Percentiles rank a stretch among this genome's conserved stretches.
Conservation (phyloP, 2,888 invertebrate species). For the Cotesia congregata region DNA sequence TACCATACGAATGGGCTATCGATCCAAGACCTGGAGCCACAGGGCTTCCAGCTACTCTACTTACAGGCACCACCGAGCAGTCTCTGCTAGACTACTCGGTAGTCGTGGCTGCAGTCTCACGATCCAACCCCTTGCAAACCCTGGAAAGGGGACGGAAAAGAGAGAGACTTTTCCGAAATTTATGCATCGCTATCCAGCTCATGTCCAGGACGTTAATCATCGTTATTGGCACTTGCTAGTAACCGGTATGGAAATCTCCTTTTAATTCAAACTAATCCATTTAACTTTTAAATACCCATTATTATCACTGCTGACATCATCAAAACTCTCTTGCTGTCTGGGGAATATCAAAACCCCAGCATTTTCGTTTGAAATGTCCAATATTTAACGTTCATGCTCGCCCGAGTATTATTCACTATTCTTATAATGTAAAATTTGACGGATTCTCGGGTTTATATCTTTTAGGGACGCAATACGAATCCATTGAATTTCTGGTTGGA, state of each 20-base stretch:
- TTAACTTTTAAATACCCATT: neutral
- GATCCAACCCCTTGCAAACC: constrained; percentile 26
- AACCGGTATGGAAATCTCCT: constrained; percentile 7
- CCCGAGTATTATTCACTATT: neutral
- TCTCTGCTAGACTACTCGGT: constrained; percentile 36
- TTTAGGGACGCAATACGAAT: neutral
- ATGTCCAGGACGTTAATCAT: constrained; percentile 57
- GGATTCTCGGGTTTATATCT: neutral
- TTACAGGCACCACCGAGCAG: constrained; percentile 23
- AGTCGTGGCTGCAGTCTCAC: neutral
- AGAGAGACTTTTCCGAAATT: constrained; percentile 35
- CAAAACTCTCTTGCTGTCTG: neutral
- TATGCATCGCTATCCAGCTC: constrained; percentile 44
- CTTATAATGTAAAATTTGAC: neutral
- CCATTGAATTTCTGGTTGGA: constrained; percentile 5
- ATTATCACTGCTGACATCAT: neutral
- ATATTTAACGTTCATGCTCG: neutral
- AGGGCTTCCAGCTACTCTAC: constrained; percentile 35
- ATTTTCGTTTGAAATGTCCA: neutral
- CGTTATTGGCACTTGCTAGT: constrained; percentile 51
- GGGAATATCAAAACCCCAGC: no score
- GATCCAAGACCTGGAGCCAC: constrained; percentile 61
- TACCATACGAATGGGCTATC: constrained; percentile 70
- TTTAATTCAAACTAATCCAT: constrained; percentile 15
- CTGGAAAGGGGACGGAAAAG: constrained; percentile 33